Conservation (phyloP, 2,113 vertebrate species). For the Colistium nudipinnis region DNA sequence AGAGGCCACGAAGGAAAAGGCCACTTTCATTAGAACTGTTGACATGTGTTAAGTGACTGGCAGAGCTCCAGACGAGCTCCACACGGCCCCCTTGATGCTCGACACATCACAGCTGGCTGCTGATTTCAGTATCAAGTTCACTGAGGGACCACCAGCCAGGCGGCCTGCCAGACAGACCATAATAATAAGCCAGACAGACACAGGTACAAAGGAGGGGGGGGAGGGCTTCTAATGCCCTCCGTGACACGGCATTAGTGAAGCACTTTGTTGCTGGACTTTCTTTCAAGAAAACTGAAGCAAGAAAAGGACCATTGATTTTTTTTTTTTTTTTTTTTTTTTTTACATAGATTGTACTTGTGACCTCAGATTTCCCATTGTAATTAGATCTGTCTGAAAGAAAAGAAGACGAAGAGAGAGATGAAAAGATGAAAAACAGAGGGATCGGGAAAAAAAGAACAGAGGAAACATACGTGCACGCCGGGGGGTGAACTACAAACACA, state of each 20-base stretch:
- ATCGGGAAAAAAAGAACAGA: too few relatives aligned
- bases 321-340: too few relatives aligned
- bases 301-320: not conserved
- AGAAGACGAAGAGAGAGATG: not conserved
- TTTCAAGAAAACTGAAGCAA: not conserved
- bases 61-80: slow-evolving; percentile 62
- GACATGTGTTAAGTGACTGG: slow-evolving; percentile 78
- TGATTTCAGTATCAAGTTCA: slow-evolving; percentile 80
- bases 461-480: not conserved
- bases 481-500: not conserved
- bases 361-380: too few relatives aligned
- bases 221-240: slow-evolving; percentile 46
- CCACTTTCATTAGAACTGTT: slow-evolving; percentile 80
- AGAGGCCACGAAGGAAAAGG: slow-evolving; percentile 70
- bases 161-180: slow-evolving; percentile 68
- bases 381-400: too few relatives aligned
- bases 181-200: slow-evolving; percentile 67
- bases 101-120: slow-evolving; percentile 46
- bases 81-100: slow-evolving; percentile 50
- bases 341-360: too few relatives aligned
- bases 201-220: slow-evolving; percentile 44
- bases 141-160: slow-evolving; percentile 66
- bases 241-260: slow-evolving; percentile 36
- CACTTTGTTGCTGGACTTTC: slow-evolving; percentile 3
- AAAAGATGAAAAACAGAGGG: not conserved